Evolutionary conservation across 2,113 vertebrate species (phyloP).

Genomic region (Forbesichthys papilliferus): DNA sequence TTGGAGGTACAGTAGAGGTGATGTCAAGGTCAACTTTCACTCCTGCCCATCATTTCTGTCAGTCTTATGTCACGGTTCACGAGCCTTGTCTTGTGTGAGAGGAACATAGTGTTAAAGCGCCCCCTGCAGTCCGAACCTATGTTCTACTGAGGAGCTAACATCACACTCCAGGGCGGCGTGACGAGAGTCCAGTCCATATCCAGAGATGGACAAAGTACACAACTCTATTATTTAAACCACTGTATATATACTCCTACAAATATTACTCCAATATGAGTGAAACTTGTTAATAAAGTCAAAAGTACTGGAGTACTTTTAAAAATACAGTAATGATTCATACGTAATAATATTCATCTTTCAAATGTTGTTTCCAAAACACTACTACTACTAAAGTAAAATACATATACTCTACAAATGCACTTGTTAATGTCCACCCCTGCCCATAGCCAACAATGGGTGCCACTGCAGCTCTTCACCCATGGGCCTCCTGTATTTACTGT

Average conservation of each 20-base stretch:
- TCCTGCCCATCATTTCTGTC: not conserved
- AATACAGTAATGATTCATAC: too few species aligned
- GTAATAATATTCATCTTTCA: too few species aligned
- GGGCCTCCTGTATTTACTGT: slow-evolving; percentile 65
- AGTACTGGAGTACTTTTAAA: too few species aligned
- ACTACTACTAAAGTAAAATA: too few species aligned
- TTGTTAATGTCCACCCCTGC: not conserved
- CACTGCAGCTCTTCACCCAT: slow-evolving; percentile 55
- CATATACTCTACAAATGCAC: too few species aligned
- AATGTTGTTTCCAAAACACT: too few species aligned
- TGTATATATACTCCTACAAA: too few species aligned
- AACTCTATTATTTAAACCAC: too few species aligned
- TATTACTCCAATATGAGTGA: too few species aligned
- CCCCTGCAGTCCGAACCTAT: slow-evolving; percentile 25
- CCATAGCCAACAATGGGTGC: slow-evolving; percentile 27
- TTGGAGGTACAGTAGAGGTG: slow-evolving; percentile 6
- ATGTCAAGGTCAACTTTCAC: slow-evolving; percentile 3
- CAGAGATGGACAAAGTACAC: too few species aligned
- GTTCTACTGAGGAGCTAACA: slow-evolving; percentile 25
- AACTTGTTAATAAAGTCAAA: too few species aligned
- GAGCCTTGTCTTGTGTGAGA: slow-evolving; percentile 7
- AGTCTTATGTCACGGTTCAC: not conserved
- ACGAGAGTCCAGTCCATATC: slow-evolving; percentile 30
- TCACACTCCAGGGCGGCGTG: slow-evolving; percentile 30
- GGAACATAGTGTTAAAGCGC: not conserved